Percentiles rank a stretch among this genome's conserved stretches.
Conservation (phyloP, 2,797 vertebrate genomes). For the Yasuhikotakia modesta region DNA sequence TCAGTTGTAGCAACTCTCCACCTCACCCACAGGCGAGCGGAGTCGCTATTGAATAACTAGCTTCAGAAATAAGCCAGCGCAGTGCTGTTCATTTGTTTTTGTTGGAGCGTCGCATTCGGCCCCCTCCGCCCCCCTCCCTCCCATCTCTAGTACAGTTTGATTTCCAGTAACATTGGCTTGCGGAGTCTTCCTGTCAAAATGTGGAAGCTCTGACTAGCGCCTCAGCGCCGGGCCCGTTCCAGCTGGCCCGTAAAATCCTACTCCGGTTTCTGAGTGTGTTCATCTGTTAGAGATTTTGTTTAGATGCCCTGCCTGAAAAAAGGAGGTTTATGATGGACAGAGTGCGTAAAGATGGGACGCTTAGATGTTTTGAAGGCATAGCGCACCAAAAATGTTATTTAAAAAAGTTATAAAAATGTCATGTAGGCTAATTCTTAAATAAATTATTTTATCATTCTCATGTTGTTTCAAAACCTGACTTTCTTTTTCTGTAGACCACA, state of each 20-base stretch:
- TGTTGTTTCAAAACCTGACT: no score
- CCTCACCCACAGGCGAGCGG: not conserved
- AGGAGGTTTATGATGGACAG: not conserved
- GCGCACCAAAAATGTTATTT: not conserved
- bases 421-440: no score
- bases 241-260: slow-evolving; percentile 17
- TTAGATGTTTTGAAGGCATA: not conserved
- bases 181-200: slow-evolving; percentile 75
- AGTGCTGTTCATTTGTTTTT: slow-evolving; percentile 35
- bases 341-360: not conserved
- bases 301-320: not conserved
- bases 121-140: slow-evolving; percentile 14
- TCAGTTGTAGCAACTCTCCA: no score
- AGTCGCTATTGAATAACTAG: slow-evolving; percentile 31
- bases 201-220: slow-evolving; percentile 69
- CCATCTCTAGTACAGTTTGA: slow-evolving; percentile 63
- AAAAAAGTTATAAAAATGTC: no score
- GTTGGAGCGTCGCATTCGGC: slow-evolving; percentile 19
- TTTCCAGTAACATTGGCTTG: slow-evolving; percentile 83
- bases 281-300: slow-evolving; percentile 19
- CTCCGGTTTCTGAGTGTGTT: not conserved
- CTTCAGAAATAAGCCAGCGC: slow-evolving; percentile 22
- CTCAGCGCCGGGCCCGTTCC: slow-evolving; percentile 8
- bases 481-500: no score
- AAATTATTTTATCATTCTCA: no score